Conservation (phyloP, 1,140 invertebrate species). For the Brachionus rotundiformis region DNA sequence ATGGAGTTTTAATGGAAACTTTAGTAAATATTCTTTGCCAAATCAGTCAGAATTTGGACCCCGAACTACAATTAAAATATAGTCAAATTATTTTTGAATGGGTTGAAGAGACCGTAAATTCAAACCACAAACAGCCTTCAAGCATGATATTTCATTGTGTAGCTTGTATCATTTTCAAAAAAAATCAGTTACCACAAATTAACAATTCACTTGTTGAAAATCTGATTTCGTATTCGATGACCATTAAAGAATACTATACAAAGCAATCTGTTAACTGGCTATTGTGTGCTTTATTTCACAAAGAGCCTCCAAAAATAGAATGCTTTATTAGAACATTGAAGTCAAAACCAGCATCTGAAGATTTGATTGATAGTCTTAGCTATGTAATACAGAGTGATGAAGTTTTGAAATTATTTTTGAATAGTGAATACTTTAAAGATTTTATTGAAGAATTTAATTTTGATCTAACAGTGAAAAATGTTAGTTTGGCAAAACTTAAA, state of each 20-base stretch:
- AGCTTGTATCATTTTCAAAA: conserved; percentile 35
- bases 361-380: conserved; percentile 5
- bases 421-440: neutral
- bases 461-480: neutral
- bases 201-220: neutral
- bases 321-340: neutral
- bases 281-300: neutral
- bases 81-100: neutral
- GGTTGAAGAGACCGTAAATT: neutral
- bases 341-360: neutral
- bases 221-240: neutral
- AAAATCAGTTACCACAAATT: neutral
- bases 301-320: neutral
- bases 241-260: conserved; percentile 13
- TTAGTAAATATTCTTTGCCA: conserved; percentile 80
- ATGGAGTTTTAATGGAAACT: conserved; percentile 57
- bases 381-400: conserved; percentile 7
- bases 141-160: conserved; percentile 42
- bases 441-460: neutral
- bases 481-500: neutral
- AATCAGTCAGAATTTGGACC: conserved; percentile 67
- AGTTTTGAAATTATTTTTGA: neutral
- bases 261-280: conserved; percentile 33
- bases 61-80: conserved; percentile 46
- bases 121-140: neutral